phyloP scores from a whole-genome alignment of 1,140 invertebrate species.

The Brachionus calyciflorus region DNA sequence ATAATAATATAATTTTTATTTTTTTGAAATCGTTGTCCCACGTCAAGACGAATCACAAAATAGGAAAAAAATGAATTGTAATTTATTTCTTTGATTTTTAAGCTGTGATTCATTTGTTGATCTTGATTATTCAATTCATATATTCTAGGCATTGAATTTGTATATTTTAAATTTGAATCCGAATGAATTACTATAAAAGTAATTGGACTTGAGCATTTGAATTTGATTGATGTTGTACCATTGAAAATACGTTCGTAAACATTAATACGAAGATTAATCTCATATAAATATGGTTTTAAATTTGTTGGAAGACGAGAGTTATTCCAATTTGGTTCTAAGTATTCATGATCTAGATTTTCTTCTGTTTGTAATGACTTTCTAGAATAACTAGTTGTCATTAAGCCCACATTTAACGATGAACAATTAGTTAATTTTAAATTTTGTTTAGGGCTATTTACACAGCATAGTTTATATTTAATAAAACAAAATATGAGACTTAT shows the following conservation, averaged over 20 bases:
- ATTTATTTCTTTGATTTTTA: not conserved
- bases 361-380: not conserved
- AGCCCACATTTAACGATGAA: not conserved
- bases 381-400: not conserved
- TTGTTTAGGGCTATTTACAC: not conserved
- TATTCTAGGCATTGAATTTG: not conserved
- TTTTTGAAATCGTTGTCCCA: not conserved
- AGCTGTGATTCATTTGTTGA: not conserved
- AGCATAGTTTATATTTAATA: constrained; percentile 1
- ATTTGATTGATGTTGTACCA: constrained; percentile 31
- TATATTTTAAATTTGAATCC: constrained; percentile 23
- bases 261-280: constrained; percentile 10
- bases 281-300: constrained; percentile 23
- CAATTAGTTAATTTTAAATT: not conserved
- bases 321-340: not conserved
- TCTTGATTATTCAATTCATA: not conserved
- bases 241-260: constrained; percentile 6
- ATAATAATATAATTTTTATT: constrained; percentile 6
- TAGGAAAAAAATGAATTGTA: constrained; percentile 28
- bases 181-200: constrained; percentile 17
- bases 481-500: constrained; percentile 23
- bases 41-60: constrained; percentile 6
- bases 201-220: not conserved
- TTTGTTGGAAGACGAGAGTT: constrained; percentile 7
- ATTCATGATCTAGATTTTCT: not conserved